These are phyloP conservation scores for Peromyscus aztecus DNA, from an alignment of 2,797 vertebrate genomes.

Conservation along the genomic window DNA sequence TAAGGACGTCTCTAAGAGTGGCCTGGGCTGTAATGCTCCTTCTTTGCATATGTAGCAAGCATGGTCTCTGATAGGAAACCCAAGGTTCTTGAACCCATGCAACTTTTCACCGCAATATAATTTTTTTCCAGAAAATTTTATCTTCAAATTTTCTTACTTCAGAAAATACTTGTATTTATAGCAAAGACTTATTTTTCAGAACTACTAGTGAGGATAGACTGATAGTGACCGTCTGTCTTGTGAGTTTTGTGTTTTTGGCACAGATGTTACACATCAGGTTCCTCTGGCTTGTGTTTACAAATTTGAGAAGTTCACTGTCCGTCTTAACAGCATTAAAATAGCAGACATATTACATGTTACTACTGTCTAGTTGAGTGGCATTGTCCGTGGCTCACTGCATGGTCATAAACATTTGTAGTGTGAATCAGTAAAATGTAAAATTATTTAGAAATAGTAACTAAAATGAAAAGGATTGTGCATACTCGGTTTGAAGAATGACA, in stretches of 20 bases:
- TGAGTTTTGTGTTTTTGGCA: slow-evolving; percentile 59
- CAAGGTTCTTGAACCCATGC: slow-evolving; percentile 53
- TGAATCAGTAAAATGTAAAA: slow-evolving; percentile 58
- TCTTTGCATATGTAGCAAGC: slow-evolving; percentile 67
- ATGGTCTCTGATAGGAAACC: slow-evolving; percentile 69
- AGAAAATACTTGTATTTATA: slow-evolving; percentile 74
- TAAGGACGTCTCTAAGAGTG: slow-evolving; percentile 74
- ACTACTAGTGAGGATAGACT: slow-evolving; percentile 78
- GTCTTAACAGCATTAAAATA: slow-evolving; percentile 56
- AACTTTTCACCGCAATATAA: slow-evolving; percentile 53
- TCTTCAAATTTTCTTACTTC: slow-evolving; percentile 65
- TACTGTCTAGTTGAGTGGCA: slow-evolving; percentile 4
- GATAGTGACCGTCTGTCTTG: slow-evolving; percentile 51
- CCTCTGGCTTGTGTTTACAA: slow-evolving; percentile 68
- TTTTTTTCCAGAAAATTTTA: slow-evolving; percentile 57
- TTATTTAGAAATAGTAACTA: slow-evolving; percentile 52
- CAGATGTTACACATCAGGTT: slow-evolving; percentile 32
- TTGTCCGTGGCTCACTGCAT: slow-evolving; percentile 55
- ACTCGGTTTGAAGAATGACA: slow-evolving; percentile 34
- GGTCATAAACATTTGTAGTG: slow-evolving; percentile 47
- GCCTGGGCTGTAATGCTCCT: slow-evolving; percentile 62
- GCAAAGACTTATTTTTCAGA: slow-evolving; percentile 73
- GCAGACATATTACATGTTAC: slow-evolving; percentile 17
- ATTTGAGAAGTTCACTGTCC: slow-evolving; percentile 55
- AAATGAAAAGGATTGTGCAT: background rate